A percentile compares a stretch with the other conserved stretches of the same genome.
These are phyloP conservation scores for Scrobipalpa costella DNA, from an alignment of 2,888 invertebrate genomes.

Conservation along the genomic window DNA sequence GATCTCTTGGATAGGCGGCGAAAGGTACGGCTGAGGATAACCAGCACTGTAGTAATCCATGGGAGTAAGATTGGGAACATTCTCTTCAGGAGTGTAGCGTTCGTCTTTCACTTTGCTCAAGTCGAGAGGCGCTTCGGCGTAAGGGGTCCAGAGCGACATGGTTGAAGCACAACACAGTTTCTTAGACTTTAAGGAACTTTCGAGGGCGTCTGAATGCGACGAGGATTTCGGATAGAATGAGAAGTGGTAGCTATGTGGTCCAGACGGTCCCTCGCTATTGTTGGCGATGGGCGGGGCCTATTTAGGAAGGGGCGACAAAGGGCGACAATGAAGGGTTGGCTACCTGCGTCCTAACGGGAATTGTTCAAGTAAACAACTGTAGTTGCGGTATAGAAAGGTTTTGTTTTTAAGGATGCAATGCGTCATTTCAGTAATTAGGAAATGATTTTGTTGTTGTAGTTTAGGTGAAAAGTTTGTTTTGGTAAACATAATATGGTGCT, in stretches of 20 bases:
- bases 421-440: conserved; percentile 8
- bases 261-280: conserved; percentile 35
- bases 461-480: conserved; percentile 4
- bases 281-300: conserved; percentile 34
- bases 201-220: conserved; percentile 31
- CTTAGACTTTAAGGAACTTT: neutral
- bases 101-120: conserved; percentile 42
- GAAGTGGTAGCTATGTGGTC: conserved; percentile 36
- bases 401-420: neutral
- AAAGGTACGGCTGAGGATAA: conserved; percentile 1
- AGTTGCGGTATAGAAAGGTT: neutral
- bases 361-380: conserved; percentile 13
- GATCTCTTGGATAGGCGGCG: neutral
- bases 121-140: conserved; percentile 56
- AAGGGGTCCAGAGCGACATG: conserved; percentile 70
- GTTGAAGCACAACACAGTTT: conserved; percentile 26
- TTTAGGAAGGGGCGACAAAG: conserved; percentile 30
- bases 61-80: neutral
- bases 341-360: conserved; percentile 22
- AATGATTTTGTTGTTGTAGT: conserved; percentile 11
- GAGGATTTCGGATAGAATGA: conserved; percentile 37
- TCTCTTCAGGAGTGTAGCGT: neutral
- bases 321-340: conserved; percentile 14
- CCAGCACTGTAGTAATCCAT: conserved; percentile 6
- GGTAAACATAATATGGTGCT: neutral